These are phyloP conservation scores for Triplophysa rosa DNA, from an alignment of 2,113 vertebrate genomes.

Conservation along the genomic window DNA sequence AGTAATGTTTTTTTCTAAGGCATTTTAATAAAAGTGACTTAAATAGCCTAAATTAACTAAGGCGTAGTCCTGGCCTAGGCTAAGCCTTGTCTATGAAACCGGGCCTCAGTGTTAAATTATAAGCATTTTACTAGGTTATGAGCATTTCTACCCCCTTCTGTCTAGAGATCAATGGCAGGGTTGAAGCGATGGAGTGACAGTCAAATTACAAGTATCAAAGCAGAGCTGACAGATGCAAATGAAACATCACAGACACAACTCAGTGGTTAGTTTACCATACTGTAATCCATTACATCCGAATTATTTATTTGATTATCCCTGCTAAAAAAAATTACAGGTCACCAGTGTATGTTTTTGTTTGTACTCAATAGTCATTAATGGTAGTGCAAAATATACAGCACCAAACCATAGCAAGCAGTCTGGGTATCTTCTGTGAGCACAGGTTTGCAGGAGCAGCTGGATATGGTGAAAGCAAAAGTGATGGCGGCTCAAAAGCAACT, in stretches of 20 bases:
- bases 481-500: conserved; percentile 36
- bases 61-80: no score
- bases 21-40: no score
- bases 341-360: not conserved
- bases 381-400: not conserved
- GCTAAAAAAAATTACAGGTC: not conserved
- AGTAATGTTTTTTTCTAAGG: no score
- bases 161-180: conserved; percentile 41
- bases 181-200: conserved; percentile 48
- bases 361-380: not conserved
- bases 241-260: conserved; percentile 21
- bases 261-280: conserved; percentile 40
- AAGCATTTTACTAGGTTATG: not conserved
- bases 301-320: not conserved
- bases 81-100: no score
- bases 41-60: no score
- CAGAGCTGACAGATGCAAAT: conserved; percentile 44
- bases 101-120: not conserved
- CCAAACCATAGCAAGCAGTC: not conserved
- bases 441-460: conserved; percentile 46
- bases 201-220: conserved; percentile 41
- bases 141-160: not conserved
- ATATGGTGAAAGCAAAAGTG: conserved; percentile 26
- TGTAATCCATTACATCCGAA: not conserved
- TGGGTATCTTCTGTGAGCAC: not conserved